Conservation (phyloP, 2,888 invertebrate species). For the Orthonychiurus folsomi region DNA sequence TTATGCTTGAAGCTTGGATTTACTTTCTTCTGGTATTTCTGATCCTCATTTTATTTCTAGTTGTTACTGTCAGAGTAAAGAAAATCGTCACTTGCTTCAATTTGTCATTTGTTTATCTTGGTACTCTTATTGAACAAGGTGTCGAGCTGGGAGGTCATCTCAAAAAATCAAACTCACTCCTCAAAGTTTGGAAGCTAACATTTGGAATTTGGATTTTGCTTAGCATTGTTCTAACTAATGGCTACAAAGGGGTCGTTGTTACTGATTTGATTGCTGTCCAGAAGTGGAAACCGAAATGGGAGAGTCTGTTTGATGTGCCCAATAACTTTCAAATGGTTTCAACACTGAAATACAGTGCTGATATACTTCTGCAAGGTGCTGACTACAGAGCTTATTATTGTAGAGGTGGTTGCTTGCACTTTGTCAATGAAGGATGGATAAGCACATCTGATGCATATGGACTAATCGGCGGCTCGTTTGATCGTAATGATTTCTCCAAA, state of each 20-base stretch:
- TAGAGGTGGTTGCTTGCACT: no score
- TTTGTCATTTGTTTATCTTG: background rate
- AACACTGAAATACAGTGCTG: no score
- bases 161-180: background rate
- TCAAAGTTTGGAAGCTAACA: conserved; percentile 3
- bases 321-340: background rate
- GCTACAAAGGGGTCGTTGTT: background rate
- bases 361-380: no score
- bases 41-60: background rate
- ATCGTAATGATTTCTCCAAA: no score
- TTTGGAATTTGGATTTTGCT: conserved; percentile 5
- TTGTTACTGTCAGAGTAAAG: background rate
- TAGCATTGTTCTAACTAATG: background rate
- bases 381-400: no score
- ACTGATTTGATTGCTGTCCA: background rate
- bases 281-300: background rate
- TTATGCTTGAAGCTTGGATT: background rate
- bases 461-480: no score
- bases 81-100: background rate
- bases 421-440: no score
- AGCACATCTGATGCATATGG: no score
- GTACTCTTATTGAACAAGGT: background rate
- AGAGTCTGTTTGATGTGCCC: background rate
- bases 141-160: background rate
- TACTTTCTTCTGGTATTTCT: background rate